Conservation (phyloP, 1,140 invertebrate genomes). For the Thrips palmi region DNA sequence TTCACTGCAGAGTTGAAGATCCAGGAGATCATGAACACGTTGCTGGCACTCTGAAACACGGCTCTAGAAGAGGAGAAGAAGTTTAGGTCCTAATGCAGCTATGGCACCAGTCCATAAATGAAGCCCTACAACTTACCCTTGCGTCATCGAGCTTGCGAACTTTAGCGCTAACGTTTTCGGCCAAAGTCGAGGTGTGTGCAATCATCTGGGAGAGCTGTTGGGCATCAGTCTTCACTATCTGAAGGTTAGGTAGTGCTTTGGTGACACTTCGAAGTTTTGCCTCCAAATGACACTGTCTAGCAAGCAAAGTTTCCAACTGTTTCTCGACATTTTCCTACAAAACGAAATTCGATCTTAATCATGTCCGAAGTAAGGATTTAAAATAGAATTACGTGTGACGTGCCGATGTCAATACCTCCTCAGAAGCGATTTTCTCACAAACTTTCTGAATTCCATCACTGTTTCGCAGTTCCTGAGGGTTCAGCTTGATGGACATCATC, state of each 20-base stretch:
- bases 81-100: neutral
- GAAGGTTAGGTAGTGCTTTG: slow-evolving; percentile 46
- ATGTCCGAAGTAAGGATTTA: neutral
- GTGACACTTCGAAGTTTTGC: slow-evolving; percentile 41
- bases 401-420: too few relatives aligned
- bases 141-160: slow-evolving; percentile 85
- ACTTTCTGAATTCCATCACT: too few relatives aligned
- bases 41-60: slow-evolving; percentile 88
- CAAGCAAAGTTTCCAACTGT: slow-evolving; percentile 37
- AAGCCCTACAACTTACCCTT: slow-evolving; percentile 43
- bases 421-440: too few relatives aligned
- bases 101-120: neutral
- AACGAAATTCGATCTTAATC: slow-evolving; percentile 8
- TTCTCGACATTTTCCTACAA: slow-evolving; percentile 34
- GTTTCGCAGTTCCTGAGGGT: too few relatives aligned
- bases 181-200: slow-evolving; percentile 69
- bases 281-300: slow-evolving; percentile 39
- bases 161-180: slow-evolving; percentile 90
- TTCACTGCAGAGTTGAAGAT: slow-evolving; percentile 87
- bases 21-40: slow-evolving; percentile 87
- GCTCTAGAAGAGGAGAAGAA: slow-evolving; percentile 33
- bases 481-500: too few relatives aligned
- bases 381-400: too few relatives aligned
- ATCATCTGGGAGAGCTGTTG: slow-evolving; percentile 66
- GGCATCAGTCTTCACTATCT: slow-evolving; percentile 47